Percentiles rank a stretch among this genome's conserved stretches.
Evolutionary conservation across 2,113 vertebrate species (phyloP).

Genomic region (pig (Sus scrofa)): DNA sequence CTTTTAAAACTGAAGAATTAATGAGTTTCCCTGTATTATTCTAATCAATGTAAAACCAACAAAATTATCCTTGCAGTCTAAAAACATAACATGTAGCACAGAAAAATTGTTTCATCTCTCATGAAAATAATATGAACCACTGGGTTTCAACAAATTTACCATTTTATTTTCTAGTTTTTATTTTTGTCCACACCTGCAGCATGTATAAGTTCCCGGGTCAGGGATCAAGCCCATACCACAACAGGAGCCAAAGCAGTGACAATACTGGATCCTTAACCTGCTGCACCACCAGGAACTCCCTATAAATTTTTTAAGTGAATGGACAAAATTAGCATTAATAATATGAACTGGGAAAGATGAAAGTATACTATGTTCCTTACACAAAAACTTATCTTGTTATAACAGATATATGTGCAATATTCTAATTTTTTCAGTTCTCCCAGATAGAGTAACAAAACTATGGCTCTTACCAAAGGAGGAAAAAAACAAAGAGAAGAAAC

Average conservation of each 20-base stretch:
- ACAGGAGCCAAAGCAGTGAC: too few relatives aligned
- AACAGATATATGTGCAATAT: conserved; percentile 16
- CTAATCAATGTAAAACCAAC: conserved; percentile 27
- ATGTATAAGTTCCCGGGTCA: too few relatives aligned
- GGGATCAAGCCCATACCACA: too few relatives aligned
- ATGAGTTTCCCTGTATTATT: background rate
- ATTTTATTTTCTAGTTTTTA: too few relatives aligned
- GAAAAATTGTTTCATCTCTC: background rate
- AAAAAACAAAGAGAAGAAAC: conserved; percentile 62
- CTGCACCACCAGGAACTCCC: too few relatives aligned
- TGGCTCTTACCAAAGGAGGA: background rate
- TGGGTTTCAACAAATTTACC: background rate
- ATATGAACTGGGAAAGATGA: background rate
- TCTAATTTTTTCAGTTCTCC: background rate
- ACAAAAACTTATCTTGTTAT: background rate
- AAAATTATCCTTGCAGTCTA: conserved; percentile 28
- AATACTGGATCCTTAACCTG: too few relatives aligned
- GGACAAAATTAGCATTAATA: conserved; percentile 26
- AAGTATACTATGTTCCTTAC: background rate
- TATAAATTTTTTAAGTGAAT: background rate
- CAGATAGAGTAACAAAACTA: background rate
- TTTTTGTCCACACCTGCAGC: too few relatives aligned
- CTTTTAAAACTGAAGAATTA: conserved; percentile 2
- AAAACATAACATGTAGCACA: conserved; percentile 4
- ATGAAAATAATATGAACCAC: conserved; percentile 9